Base-by-base conservation (phyloP, 1,140 invertebrate species). In the Drosophila lowei region DNA sequence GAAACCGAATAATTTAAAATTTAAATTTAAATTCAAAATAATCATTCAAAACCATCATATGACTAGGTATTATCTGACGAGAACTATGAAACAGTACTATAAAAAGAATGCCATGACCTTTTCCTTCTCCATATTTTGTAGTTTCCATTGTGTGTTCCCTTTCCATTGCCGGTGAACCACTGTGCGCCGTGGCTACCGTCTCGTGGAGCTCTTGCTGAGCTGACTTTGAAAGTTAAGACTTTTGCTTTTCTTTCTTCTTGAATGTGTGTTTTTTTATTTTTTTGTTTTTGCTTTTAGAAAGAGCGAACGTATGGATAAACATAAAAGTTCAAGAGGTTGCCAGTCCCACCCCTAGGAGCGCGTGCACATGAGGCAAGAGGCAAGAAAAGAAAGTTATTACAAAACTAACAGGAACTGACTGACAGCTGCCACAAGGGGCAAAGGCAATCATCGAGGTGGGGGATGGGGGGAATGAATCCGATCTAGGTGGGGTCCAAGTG, bases 301-400 rank as follows among this genome's bases (percentile, higher is more conserved):
- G 74, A 84, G 66, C 66, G 58, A 79, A 57, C 75, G 71, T 58
- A 62, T 71, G 78, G 81, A 86, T 84, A 84, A 84, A 80, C 77
- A 13, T 38, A 86, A 73, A 60, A 86, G 77, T 85, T 85, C 81
- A 85, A 86, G 77, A 80, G 80, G 83, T 84, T 72, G 77, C 54
- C 63, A 84, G 56, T 55, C 15, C 28, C 18, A 43, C 47, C 25
- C 4, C 65, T 8, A 25, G 2, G 15, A 28, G 46, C 44, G 43
- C 48, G 47, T 25, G 64, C 60, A 73, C 84, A 76, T 81, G 74
- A 59, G 70, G 83, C 75, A 78, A 81, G 83, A 86, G 70, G 83
- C 75, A 78, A 81, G 83, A 86, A 86, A 86, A 86, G 83, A 86
- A 86, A 86, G 83, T 86, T 88, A 86, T 86, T 86, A 83, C 71